phyloP scores from a whole-genome alignment of 2,113 vertebrate species.

The Pachypanchax playfairii region DNA sequence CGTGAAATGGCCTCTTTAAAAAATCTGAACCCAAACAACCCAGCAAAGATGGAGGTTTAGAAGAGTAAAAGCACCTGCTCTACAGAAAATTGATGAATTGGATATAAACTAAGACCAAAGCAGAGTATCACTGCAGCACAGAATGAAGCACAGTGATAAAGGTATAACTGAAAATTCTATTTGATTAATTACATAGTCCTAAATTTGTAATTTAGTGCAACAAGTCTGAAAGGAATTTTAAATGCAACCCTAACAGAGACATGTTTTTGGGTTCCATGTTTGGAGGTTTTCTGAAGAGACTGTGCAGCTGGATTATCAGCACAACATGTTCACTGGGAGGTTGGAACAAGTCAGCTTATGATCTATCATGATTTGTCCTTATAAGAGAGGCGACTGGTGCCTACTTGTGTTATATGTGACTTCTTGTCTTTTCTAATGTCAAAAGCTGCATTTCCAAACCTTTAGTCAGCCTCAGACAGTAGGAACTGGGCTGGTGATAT shows the following conservation, averaged over 20 bases:
- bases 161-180: background rate
- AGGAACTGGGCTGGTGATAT: constrained; percentile 14
- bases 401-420: constrained; percentile 37
- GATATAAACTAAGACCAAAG: too few relatives aligned
- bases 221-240: constrained; percentile 27
- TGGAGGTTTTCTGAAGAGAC: constrained; percentile 43
- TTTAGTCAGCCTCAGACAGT: constrained; percentile 14
- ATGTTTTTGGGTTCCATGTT: constrained; percentile 36
- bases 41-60: background rate
- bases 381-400: constrained; percentile 20
- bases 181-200: background rate
- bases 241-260: constrained; percentile 30
- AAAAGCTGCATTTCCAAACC: constrained; percentile 23
- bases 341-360: constrained; percentile 40
- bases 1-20: too few relatives aligned
- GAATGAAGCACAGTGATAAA: too few relatives aligned
- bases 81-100: background rate
- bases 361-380: constrained; percentile 26
- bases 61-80: background rate
- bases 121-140: too few relatives aligned
- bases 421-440: constrained; percentile 40
- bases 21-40: background rate
- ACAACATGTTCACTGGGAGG: constrained; percentile 44
- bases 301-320: constrained; percentile 38
- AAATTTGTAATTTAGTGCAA: background rate